Evolutionary conservation across 2,888 invertebrate species (phyloP).

Genomic region (Sthenelais limicola): DNA sequence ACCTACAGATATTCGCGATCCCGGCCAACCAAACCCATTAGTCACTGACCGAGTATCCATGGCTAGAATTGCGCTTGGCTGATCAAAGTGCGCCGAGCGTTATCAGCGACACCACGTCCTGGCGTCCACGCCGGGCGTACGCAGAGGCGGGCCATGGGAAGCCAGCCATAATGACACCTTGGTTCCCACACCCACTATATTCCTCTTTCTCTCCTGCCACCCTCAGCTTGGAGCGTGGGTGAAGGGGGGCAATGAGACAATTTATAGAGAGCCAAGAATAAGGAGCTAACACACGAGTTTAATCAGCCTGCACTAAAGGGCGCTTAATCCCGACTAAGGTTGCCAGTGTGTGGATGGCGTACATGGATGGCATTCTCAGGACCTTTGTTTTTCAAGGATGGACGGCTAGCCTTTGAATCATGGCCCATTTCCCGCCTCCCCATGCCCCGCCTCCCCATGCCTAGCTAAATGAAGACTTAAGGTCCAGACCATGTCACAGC

Average conservation of each 20-base stretch:
- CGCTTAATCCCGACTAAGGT: too few species aligned
- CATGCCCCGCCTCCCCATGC: background rate
- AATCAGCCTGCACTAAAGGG: too few species aligned
- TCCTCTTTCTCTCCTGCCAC: background rate
- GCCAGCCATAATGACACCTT: slow-evolving; percentile 23
- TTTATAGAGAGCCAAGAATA: too few species aligned
- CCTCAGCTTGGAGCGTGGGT: background rate
- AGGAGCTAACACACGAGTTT: too few species aligned
- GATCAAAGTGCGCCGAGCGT: slow-evolving; percentile 32
- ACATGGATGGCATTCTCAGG: too few species aligned
- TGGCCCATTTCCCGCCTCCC: background rate
- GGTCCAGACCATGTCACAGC: too few species aligned
- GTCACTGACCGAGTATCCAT: slow-evolving; percentile 21
- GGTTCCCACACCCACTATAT: background rate
- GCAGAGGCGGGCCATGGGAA: background rate
- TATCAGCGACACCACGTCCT: slow-evolving; percentile 38
- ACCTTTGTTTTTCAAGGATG: too few species aligned
- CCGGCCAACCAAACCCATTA: slow-evolving; percentile 1
- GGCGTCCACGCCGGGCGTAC: slow-evolving; percentile 23
- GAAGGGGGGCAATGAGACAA: too few species aligned
- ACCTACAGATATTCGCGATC: background rate
- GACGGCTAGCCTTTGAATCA: background rate
- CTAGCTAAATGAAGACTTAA: slow-evolving; percentile 23
- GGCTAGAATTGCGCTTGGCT: slow-evolving; percentile 20
- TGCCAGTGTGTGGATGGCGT: too few species aligned